phyloP scores from a whole-genome alignment of 2,797 vertebrate genomes.

The Acipenser ruthenus region DNA sequence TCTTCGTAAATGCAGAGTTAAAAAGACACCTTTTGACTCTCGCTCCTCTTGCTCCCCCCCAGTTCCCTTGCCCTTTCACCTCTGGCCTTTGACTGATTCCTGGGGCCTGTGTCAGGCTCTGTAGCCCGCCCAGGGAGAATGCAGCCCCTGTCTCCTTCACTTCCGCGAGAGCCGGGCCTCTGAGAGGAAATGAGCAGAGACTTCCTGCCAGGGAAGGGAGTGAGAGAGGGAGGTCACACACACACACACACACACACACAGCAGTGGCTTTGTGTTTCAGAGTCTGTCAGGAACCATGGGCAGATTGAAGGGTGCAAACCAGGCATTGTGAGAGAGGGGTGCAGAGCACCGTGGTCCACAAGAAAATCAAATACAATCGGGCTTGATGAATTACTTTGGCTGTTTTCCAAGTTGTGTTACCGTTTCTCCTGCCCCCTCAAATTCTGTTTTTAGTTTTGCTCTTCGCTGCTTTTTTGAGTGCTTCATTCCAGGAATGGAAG shows the following conservation, averaged over 20 bases:
- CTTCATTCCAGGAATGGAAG: background rate
- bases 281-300: too few relatives aligned
- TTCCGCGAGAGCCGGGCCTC: background rate
- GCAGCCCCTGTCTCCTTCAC: background rate
- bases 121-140: background rate
- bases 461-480: too few relatives aligned
- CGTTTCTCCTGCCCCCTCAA: too few relatives aligned
- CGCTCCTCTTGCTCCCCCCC: background rate
- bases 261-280: background rate
- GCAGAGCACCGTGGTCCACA: too few relatives aligned
- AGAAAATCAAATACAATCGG: too few relatives aligned
- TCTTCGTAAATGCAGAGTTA: too few relatives aligned
- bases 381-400: too few relatives aligned
- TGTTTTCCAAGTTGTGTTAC: too few relatives aligned
- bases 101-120: background rate
- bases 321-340: too few relatives aligned
- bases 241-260: background rate
- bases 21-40: too few relatives aligned
- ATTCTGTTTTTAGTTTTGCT: background rate
- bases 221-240: background rate
- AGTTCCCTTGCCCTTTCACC: background rate
- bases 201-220: background rate
- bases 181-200: background rate
- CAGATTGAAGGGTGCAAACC: too few relatives aligned
- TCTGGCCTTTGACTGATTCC: background rate